Evolutionary conservation across 2,113 vertebrate species (phyloP), one percentile per base, ranked within the genome.

Genomic region (Eptesicus fuscus): DNA sequence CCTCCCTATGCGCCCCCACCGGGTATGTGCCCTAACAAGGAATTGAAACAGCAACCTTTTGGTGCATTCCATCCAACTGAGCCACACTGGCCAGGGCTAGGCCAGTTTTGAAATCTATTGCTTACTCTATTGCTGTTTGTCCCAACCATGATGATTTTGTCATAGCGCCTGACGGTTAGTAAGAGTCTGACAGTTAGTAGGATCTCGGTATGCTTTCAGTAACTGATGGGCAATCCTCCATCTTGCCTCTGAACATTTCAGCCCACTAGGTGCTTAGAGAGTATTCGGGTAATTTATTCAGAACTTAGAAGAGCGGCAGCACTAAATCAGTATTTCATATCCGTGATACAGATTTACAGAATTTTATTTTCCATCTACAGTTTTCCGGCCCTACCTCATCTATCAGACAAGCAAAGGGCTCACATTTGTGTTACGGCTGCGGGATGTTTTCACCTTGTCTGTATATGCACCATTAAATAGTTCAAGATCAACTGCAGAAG

Each of bases 401-500:
- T 92, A 23, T 59, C 88, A 93, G 71, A 61, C 42, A 47, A 73
- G 69, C 13, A 42, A 80, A 70, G 69, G 44, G n/a, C 53, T 74
- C 25, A 12, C 44, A 30, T 91, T 40, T 92, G 30, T 30, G 77
- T 82, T 80, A 65, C 63, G 51, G 17, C 35, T 14, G 32, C 20
- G 42, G 10, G 28, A 28, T 76, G 53, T 61, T 71, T 80, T 83
- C 49, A 37, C 84, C 71, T 79, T 44, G n/a, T 70, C 82, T 73
- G 8, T 53, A 20, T n/a, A 22, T 16, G 25, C 35, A 53, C 63
- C 77, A 47, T 82, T 92, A 85, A 88, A 74, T 73, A 79, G 47
- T 85, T 96, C 32, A 65, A 79, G 93, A 73, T 83, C 83, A 59
- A n/a, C 35, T 23, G 23, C n/a, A 94, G 23, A 70, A 40, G 79